These are phyloP conservation scores for Hipparchia sbordonii DNA, from an alignment of 2,888 invertebrate genomes.

Conservation along the genomic window DNA sequence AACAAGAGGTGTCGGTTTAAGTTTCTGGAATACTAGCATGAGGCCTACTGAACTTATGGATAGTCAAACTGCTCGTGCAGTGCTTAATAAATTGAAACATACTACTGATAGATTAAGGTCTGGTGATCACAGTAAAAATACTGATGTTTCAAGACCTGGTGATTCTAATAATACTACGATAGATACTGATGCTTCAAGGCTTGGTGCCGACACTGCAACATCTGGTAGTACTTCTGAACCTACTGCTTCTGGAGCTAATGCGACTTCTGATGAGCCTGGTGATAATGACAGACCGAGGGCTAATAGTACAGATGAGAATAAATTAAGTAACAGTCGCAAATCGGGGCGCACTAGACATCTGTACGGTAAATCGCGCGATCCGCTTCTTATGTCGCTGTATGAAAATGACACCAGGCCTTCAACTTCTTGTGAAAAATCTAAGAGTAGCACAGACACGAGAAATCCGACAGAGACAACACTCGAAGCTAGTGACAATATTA, in stretches of 20 bases:
- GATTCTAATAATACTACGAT: neutral
- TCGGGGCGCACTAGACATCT: neutral
- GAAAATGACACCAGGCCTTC: slow-evolving; percentile 2
- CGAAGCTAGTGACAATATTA: neutral
- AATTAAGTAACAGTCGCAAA: neutral
- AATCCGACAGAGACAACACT: neutral
- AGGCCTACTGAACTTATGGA: neutral
- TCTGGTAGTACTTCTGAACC: neutral
- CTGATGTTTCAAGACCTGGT: neutral
- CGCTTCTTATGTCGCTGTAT: neutral
- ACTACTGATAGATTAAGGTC: too few relatives aligned
- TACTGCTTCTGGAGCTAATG: too few relatives aligned
- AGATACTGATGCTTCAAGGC: neutral
- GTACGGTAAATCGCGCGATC: neutral
- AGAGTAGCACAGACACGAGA: neutral
- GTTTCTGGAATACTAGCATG: neutral
- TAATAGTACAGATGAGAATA: neutral
- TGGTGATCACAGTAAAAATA: too few relatives aligned
- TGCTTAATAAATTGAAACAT: too few relatives aligned
- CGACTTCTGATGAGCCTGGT: neutral
- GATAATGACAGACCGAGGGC: neutral
- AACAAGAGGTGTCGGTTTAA: neutral
- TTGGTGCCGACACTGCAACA: neutral
- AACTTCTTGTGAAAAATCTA: neutral
- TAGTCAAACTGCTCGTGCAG: neutral